phyloP scores from a whole-genome alignment of 2,888 invertebrate species.

The Lochmaea capreae region DNA sequence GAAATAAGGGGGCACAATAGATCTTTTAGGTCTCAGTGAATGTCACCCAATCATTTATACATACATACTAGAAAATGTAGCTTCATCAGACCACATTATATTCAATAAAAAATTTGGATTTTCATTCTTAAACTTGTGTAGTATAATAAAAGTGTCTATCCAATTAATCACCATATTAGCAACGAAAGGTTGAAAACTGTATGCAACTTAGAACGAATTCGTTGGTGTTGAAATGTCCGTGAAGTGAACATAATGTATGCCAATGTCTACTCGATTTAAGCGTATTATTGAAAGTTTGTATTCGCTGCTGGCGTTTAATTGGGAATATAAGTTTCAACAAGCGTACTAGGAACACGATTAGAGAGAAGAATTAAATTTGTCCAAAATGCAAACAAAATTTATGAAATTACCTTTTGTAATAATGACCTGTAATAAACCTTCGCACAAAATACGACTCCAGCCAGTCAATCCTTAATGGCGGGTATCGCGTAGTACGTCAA shows the following conservation, averaged over 20 bases:
- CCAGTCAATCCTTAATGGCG: slow-evolving; percentile 39
- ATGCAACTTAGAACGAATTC: not conserved
- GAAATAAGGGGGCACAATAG: too few species aligned
- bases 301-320: slow-evolving; percentile 3
- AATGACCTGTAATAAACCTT: slow-evolving; percentile 32
- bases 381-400: slow-evolving; percentile 51
- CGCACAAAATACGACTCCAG: slow-evolving; percentile 35
- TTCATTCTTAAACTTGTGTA: too few species aligned
- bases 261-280: slow-evolving; percentile 6
- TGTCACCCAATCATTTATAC: too few species aligned
- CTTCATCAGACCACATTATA: too few species aligned
- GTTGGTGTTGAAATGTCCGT: not conserved
- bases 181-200: not conserved
- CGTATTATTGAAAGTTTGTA: slow-evolving; percentile 10
- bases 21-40: too few species aligned
- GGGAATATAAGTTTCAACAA: not conserved
- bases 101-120: too few species aligned
- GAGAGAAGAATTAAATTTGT: slow-evolving; percentile 44
- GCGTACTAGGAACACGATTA: slow-evolving; percentile 5
- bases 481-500: slow-evolving; percentile 54
- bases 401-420: slow-evolving; percentile 41
- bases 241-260: not conserved
- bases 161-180: not conserved
- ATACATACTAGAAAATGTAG: too few species aligned
- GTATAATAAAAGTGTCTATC: too few species aligned